phyloP scores from a whole-genome alignment of 2,797 vertebrate genomes.

The Tauraco hartlaubi region DNA sequence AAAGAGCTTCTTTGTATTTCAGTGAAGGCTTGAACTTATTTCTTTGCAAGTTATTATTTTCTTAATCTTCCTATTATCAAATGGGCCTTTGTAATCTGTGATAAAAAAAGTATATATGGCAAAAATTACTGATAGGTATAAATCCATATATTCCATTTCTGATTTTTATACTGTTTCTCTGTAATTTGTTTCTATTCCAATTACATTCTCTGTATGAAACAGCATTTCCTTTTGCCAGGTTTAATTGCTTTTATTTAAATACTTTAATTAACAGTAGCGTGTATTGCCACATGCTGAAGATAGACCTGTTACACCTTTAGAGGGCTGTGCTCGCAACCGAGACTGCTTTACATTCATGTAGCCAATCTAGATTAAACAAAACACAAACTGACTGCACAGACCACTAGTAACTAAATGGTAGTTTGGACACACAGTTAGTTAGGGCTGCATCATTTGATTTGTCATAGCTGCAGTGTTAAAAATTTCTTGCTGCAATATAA shows the following conservation, averaged over 20 bases:
- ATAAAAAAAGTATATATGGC: not conserved
- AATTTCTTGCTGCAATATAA: not conserved
- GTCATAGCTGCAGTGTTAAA: not conserved
- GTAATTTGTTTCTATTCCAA: constrained; percentile 58
- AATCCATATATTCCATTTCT: constrained; percentile 14
- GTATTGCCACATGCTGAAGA: constrained; percentile 35
- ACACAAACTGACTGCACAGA: not conserved
- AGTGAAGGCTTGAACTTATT: not conserved
- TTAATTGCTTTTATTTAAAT: constrained; percentile 73
- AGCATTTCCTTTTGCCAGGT: constrained; percentile 49
- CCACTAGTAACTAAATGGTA: not conserved
- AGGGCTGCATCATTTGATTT: not conserved
- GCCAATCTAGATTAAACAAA: not conserved
- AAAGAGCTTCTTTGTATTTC: not conserved
- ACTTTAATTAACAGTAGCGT: constrained; percentile 60
- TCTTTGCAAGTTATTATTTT: not conserved
- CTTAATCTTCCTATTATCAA: not conserved
- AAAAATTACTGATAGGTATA: not conserved
- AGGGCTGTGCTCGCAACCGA: not conserved
- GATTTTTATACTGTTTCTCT: constrained; percentile 16
- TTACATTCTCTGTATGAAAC: constrained; percentile 47
- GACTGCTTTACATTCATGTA: not conserved
- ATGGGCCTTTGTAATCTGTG: not conserved
- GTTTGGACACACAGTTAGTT: not conserved
- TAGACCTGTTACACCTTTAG: constrained; percentile 37